phyloP scores from a whole-genome alignment of 1,140 invertebrate species.

The Mesaphorura yosii region DNA sequence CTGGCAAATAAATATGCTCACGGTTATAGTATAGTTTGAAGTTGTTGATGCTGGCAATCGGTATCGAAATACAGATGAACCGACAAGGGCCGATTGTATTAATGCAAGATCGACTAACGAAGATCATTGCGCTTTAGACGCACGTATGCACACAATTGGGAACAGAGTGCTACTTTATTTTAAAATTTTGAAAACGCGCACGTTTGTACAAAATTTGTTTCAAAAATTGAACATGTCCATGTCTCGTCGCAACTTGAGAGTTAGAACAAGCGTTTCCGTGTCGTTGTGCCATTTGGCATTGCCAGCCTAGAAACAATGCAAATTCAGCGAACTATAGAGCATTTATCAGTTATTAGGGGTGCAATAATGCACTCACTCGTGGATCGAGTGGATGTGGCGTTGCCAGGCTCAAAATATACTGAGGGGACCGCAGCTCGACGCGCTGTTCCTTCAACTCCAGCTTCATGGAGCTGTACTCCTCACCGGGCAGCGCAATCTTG shows the following conservation, averaged over 20 bases:
- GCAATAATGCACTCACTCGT: slow-evolving; percentile 37
- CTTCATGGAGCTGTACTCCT: slow-evolving; percentile 52
- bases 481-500: slow-evolving; percentile 57
- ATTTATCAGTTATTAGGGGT: slow-evolving; percentile 2
- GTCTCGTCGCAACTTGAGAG: slow-evolving; percentile 56
- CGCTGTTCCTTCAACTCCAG: slow-evolving; percentile 56
- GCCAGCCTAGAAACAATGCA: slow-evolving; percentile 38
- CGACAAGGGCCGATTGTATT: too few relatives aligned
- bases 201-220: too few relatives aligned
- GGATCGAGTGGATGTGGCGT: slow-evolving; percentile 68
- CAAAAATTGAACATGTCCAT: slow-evolving; percentile 74
- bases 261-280: slow-evolving; percentile 53
- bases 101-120: too few relatives aligned
- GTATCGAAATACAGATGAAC: too few relatives aligned
- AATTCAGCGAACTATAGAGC: background rate
- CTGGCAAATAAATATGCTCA: too few relatives aligned
- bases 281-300: slow-evolving; percentile 64
- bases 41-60: too few relatives aligned
- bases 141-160: too few relatives aligned
- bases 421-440: slow-evolving; percentile 50
- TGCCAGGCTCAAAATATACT: slow-evolving; percentile 57
- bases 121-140: too few relatives aligned
- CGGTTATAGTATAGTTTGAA: too few relatives aligned
- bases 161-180: too few relatives aligned
- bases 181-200: too few relatives aligned